A percentile compares a stretch with the other conserved stretches of the same genome.
Evolutionary conservation across 1,140 invertebrate species (phyloP).

Genomic region (Drosophila baimaii): DNA sequence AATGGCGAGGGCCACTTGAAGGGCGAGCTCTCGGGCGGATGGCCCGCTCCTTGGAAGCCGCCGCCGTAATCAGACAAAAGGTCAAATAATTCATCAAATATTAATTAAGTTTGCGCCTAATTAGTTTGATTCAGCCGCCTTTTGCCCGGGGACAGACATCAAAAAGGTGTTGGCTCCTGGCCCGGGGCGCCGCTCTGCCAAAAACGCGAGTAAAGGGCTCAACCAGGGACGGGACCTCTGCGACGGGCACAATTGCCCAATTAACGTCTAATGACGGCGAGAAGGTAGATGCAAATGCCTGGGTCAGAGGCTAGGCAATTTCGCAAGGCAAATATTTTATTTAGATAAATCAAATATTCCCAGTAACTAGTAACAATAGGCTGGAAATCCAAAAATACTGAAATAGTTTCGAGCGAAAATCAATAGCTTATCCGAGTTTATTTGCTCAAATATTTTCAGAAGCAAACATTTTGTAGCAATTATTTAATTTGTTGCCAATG

Average conservation of each 20-base stretch:
- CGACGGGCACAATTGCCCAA: conserved; percentile 62
- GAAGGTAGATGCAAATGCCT: conserved; percentile 17
- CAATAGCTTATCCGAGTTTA: conserved; percentile 14
- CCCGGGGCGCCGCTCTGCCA: conserved; percentile 36
- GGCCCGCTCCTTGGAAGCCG: conserved; percentile 16
- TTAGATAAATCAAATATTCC: neutral
- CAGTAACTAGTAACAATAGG: conserved; percentile 7
- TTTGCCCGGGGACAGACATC: conserved; percentile 51
- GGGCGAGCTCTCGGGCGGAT: neutral
- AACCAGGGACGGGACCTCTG: conserved; percentile 36
- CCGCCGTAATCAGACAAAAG: conserved; percentile 50
- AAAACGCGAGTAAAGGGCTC: conserved; percentile 10
- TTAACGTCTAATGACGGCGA: conserved; percentile 64
- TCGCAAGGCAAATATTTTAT: conserved; percentile 26
- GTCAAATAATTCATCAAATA: conserved; percentile 69
- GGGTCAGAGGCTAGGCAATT: conserved; percentile 51
- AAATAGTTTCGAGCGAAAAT: conserved; percentile 8
- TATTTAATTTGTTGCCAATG: conserved; percentile 65
- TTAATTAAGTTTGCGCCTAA: conserved; percentile 76
- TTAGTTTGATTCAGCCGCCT: conserved; percentile 68
- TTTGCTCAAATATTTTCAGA: conserved; percentile 38
- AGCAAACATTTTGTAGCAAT: conserved; percentile 41
- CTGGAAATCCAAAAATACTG: conserved; percentile 7
- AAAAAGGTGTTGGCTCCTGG: conserved; percentile 67
- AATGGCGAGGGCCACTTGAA: conserved; percentile 21